A percentile compares a stretch with the other conserved stretches of the same genome.
phyloP scores from a whole-genome alignment of 1,140 invertebrate genomes.

The Leptinotarsa texana region DNA sequence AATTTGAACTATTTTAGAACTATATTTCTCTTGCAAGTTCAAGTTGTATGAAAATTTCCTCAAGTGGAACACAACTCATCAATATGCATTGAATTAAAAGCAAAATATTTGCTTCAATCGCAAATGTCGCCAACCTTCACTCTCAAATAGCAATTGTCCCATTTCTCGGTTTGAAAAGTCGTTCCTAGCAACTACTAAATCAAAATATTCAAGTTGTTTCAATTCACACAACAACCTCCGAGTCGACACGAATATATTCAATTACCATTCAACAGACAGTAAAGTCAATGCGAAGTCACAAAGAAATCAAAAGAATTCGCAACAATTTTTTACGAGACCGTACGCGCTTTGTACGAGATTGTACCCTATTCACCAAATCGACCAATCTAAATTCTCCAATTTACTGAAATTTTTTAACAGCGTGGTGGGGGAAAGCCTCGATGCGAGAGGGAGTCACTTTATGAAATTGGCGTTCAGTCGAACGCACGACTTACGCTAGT shows the following conservation, averaged over 20 bases:
- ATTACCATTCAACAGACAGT: constrained; percentile 18
- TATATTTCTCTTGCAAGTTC: no score
- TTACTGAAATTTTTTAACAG: constrained; percentile 27
- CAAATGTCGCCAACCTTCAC: no score
- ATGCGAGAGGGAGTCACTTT: constrained; percentile 24
- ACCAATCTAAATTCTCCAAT: constrained; percentile 31
- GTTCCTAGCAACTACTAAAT: no score
- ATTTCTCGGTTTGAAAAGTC: no score
- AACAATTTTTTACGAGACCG: constrained; percentile 20
- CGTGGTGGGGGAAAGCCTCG: constrained; percentile 21
- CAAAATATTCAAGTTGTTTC: not conserved
- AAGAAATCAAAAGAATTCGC: constrained; percentile 17
- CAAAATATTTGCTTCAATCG: no score
- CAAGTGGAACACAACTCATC: no score
- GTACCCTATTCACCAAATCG: constrained; percentile 29
- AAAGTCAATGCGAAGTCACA: constrained; percentile 7
- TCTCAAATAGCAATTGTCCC: no score
- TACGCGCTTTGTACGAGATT: constrained; percentile 27
- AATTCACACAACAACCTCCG: not conserved
- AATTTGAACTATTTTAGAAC: no score
- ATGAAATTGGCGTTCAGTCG: constrained; percentile 19
- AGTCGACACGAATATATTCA: constrained; percentile 7
- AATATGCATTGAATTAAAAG: no score
- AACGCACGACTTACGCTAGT: constrained; percentile 19
- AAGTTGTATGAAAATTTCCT: no score